Percentiles rank a stretch among this genome's conserved stretches.
phyloP scores from a whole-genome alignment of 92 coral and sea anemone species.

The Epizoanthus illoricatus region DNA sequence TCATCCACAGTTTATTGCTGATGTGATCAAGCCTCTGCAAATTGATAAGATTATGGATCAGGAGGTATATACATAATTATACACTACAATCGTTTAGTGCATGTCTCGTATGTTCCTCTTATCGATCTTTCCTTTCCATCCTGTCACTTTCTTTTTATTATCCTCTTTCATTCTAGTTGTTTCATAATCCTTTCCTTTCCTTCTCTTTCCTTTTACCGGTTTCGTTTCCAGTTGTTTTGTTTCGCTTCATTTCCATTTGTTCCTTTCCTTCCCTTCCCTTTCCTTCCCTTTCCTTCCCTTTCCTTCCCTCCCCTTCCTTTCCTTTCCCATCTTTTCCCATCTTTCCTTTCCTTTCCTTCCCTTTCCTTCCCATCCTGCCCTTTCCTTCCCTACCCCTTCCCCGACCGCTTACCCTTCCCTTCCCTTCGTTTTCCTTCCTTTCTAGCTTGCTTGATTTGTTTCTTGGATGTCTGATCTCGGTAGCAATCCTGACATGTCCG shows the following conservation, averaged over 20 bases:
- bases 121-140: neutral
- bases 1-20: constrained; percentile 97
- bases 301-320: too few relatives aligned
- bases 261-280: too few relatives aligned
- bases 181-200: neutral
- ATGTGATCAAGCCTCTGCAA: constrained; percentile 94
- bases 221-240: too few relatives aligned
- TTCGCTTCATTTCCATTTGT: too few relatives aligned
- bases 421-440: neutral
- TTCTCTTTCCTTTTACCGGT: neutral
- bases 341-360: too few relatives aligned
- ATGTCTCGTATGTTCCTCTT: neutral
- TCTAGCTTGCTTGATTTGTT: neutral
- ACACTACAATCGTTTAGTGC: neutral
- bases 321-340: too few relatives aligned
- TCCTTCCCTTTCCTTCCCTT: too few relatives aligned
- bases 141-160: neutral
- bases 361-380: too few relatives aligned
- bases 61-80: constrained; percentile 55
- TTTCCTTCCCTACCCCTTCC: too few relatives aligned
- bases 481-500: neutral
- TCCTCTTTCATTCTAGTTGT: neutral
- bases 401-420: neutral
- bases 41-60: constrained; percentile 92
- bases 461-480: too few relatives aligned